A percentile compares a stretch with the other conserved stretches of the same genome.
Conservation (phyloP, 1,140 invertebrate genomes). For the Nasonia giraulti region DNA sequence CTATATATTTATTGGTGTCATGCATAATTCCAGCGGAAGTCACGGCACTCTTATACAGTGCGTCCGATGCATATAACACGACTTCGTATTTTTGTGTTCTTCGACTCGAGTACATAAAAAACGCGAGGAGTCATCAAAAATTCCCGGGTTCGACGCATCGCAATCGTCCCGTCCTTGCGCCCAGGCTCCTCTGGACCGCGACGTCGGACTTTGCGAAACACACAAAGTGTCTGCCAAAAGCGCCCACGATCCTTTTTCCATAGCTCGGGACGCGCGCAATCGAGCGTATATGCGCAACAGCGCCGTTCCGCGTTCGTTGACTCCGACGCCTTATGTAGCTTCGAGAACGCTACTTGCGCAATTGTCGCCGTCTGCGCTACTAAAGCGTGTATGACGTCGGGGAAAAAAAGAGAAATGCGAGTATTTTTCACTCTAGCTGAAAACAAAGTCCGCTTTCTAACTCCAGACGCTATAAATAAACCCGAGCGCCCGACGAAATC, state of each 20-base stretch:
- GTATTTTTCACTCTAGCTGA: too few relatives aligned
- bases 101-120: not conserved
- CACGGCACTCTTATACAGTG: not conserved
- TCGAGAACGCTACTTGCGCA: not conserved
- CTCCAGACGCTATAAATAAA: not conserved
- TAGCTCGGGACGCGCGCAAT: not conserved
- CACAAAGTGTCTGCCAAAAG: not conserved
- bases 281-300: not conserved
- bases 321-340: not conserved
- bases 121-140: not conserved
- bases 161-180: conserved; percentile 11
- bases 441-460: not conserved
- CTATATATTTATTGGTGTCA: conserved; percentile 2
- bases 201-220: not conserved
- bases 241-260: not conserved
- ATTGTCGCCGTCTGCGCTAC: not conserved
- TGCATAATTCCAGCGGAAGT: conserved; percentile 20
- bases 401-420: not conserved
- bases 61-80: not conserved
- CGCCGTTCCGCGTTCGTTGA: conserved; percentile 11
- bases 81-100: not conserved
- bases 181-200: not conserved
- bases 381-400: not conserved
- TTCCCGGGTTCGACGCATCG: not conserved
- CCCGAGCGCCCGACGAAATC: not conserved